phyloP scores from a whole-genome alignment of 2,113 vertebrate genomes.

The Morphnarchus princeps region DNA sequence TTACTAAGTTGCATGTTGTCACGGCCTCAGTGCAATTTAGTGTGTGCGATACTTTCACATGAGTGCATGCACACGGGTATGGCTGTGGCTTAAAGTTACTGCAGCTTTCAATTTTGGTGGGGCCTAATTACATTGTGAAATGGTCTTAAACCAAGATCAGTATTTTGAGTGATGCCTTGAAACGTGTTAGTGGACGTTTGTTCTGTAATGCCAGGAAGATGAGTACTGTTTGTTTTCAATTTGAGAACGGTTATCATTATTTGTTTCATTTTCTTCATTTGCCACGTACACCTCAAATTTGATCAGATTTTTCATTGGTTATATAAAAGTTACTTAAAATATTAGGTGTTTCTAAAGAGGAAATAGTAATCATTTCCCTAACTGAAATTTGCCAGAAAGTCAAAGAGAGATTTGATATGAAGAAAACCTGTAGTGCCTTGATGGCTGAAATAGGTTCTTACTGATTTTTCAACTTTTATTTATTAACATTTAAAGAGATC shows the following conservation, averaged over 20 bases:
- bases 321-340: background rate
- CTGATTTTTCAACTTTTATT: background rate
- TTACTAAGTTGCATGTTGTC: constrained; percentile 88
- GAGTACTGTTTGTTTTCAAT: constrained; percentile 40
- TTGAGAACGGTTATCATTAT: constrained; percentile 46
- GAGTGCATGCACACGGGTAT: constrained; percentile 85
- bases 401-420: background rate
- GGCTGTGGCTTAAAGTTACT: constrained; percentile 76
- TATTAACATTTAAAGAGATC: background rate
- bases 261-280: constrained; percentile 62
- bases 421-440: background rate
- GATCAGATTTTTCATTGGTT: background rate
- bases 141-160: background rate
- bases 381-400: background rate
- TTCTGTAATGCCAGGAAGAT: constrained; percentile 46
- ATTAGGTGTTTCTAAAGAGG: background rate
- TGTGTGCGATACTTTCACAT: constrained; percentile 87
- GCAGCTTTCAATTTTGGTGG: constrained; percentile 53
- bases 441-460: background rate
- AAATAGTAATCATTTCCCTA: background rate
- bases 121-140: background rate
- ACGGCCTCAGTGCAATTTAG: constrained; percentile 84
- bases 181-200: background rate
- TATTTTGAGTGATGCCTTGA: constrained; percentile 3
- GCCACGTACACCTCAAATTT: background rate